These are phyloP conservation scores for Oscheius sp. DNA, from an alignment of 1,140 invertebrate species.

Conservation along the genomic window DNA sequence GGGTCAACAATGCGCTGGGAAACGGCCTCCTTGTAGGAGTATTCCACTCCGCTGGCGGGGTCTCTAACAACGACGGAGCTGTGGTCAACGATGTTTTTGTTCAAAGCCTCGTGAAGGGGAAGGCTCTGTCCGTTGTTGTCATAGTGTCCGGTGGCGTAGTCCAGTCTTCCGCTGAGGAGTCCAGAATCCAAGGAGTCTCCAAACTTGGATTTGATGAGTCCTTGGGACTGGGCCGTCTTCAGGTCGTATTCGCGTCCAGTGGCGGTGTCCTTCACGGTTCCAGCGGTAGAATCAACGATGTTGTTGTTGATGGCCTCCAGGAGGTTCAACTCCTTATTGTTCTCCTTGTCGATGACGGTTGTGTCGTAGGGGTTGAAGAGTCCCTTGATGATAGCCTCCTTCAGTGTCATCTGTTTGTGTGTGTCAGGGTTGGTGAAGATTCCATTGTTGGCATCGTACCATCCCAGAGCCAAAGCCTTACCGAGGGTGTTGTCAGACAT, in stretches of 20 bases:
- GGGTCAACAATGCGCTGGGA: constrained; percentile 73
- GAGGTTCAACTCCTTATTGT: constrained; percentile 75
- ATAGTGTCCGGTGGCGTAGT: constrained; percentile 66
- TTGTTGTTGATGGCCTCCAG: constrained; percentile 77
- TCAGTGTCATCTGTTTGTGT: constrained; percentile 72
- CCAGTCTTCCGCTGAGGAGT: constrained; percentile 63
- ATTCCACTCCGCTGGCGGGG: constrained; percentile 72
- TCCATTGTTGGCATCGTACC: constrained; percentile 76
- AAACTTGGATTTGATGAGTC: constrained; percentile 75
- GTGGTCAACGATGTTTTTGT: constrained; percentile 73
- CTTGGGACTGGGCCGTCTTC: constrained; percentile 75
- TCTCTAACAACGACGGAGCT: constrained; percentile 76
- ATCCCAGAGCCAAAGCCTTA: constrained; percentile 78
- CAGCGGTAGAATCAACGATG: constrained; percentile 77
- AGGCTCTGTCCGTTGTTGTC: constrained; percentile 76
- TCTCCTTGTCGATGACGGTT: constrained; percentile 76
- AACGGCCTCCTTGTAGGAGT: constrained; percentile 72
- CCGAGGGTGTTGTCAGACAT: constrained; percentile 65
- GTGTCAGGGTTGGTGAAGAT: constrained; percentile 77
- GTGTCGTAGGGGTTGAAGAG: constrained; percentile 77
- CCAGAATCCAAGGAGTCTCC: constrained; percentile 78
- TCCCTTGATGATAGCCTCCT: constrained; percentile 75
- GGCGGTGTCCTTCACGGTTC: constrained; percentile 74
- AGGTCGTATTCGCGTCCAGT: constrained; percentile 74
- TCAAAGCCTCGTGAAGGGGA: constrained; percentile 72